Evolutionary conservation across 2,113 vertebrate genomes (phyloP).

Genomic region (Glareola pratincola): DNA sequence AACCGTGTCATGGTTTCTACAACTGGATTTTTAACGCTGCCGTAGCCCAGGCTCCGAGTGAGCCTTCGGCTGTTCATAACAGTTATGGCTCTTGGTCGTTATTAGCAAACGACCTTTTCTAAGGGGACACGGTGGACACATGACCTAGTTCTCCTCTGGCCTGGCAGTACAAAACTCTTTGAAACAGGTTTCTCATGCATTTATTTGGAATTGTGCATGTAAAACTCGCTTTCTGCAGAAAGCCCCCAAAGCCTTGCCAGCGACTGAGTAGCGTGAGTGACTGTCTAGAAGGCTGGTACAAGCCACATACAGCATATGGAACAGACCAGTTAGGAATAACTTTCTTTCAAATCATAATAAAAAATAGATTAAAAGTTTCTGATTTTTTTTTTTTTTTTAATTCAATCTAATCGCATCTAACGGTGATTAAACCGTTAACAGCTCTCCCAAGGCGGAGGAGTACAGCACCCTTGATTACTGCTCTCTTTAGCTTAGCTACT

Average conservation of each 20-base stretch:
- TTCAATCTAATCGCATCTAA: neutral
- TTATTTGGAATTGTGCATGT: neutral
- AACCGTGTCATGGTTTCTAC: neutral
- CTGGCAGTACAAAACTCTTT: neutral
- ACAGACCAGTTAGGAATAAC: neutral
- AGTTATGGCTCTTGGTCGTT: neutral
- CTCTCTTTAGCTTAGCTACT: neutral
- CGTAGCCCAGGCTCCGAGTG: neutral
- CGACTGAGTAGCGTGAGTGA: neutral
- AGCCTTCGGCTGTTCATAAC: neutral
- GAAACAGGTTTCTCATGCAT: neutral
- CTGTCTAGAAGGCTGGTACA: neutral
- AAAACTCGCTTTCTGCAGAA: neutral
- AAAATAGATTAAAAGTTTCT: neutral
- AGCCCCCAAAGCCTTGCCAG: neutral
- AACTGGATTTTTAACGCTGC: neutral
- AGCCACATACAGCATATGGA: neutral
- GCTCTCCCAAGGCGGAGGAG: neutral
- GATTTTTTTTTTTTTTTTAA: neutral
- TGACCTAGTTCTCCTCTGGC: neutral
- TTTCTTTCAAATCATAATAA: neutral
- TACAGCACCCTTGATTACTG: neutral
- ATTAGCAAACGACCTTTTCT: neutral
- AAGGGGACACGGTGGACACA: neutral
- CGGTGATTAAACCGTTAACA: neutral